Percentiles rank a stretch among this genome's conserved stretches.
Evolutionary conservation across 2,888 invertebrate genomes (phyloP).

Genomic region (Netelia fuscicornis): DNA sequence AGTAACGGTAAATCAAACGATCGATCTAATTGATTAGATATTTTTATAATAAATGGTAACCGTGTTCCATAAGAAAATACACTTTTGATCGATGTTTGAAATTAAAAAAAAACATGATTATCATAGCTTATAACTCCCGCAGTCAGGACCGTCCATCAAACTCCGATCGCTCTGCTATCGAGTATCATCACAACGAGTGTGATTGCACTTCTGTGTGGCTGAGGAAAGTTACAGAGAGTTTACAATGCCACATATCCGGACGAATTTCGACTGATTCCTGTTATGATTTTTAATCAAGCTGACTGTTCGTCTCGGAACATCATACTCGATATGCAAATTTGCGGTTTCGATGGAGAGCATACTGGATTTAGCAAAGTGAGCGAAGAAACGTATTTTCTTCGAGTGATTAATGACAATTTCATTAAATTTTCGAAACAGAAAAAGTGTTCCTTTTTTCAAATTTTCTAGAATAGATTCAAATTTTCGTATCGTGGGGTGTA

Average conservation of each 20-base stretch:
- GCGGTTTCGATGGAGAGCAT: slow-evolving; percentile 58
- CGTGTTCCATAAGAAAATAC: not conserved
- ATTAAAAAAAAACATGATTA: not conserved
- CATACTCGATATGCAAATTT: slow-evolving; percentile 66
- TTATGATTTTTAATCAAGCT: slow-evolving; percentile 62
- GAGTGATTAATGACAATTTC: not conserved
- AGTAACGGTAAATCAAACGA: slow-evolving; percentile 29
- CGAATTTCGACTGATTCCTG: slow-evolving; percentile 53
- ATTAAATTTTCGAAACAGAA: not conserved
- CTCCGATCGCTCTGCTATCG: slow-evolving; percentile 65
- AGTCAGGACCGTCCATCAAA: slow-evolving; percentile 50
- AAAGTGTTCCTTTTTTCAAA: not conserved
- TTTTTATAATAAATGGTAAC: not conserved
- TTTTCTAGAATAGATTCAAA: too few species aligned
- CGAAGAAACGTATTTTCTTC: not conserved
- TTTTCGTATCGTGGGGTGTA: slow-evolving; percentile 59
- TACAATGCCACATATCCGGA: slow-evolving; percentile 49
- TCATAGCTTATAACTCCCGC: slow-evolving; percentile 62
- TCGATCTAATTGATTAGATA: not conserved
- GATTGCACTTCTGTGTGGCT: slow-evolving; percentile 64
- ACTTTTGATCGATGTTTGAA: not conserved
- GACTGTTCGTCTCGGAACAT: slow-evolving; percentile 55
- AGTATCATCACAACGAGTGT: slow-evolving; percentile 55
- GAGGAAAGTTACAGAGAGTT: slow-evolving; percentile 59
- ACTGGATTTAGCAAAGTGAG: slow-evolving; percentile 69